Conservation (phyloP, 2,797 vertebrate species). For the Xerus rutilus region DNA sequence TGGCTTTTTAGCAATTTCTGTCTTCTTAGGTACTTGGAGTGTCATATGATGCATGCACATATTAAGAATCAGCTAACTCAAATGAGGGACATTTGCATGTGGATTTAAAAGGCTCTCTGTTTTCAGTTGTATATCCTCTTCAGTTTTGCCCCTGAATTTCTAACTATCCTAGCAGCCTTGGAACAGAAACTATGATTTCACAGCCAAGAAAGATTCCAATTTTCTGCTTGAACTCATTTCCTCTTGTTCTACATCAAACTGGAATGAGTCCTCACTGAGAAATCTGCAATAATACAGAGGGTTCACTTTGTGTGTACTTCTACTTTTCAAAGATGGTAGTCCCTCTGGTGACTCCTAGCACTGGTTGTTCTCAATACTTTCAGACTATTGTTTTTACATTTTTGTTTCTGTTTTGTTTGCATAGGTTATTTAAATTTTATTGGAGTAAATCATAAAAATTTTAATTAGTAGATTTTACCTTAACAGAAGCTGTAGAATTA, state of each 20-base stretch:
- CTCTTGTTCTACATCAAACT: not conserved
- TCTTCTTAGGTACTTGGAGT: not conserved
- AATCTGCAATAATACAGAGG: not conserved
- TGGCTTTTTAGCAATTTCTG: not conserved
- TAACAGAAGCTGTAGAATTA: not conserved
- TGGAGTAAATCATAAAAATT: not conserved
- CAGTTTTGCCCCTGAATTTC: constrained; percentile 49
- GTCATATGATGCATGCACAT: too few species aligned
- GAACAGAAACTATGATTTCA: constrained; percentile 28
- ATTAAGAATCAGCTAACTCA: not conserved
- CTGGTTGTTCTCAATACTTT: not conserved
- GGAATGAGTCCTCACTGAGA: not conserved
- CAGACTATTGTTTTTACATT: not conserved
- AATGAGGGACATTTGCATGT: not conserved
- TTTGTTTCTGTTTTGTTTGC: not conserved
- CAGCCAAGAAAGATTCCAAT: constrained; percentile 64
- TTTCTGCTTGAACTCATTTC: constrained; percentile 59
- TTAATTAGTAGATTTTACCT: not conserved
- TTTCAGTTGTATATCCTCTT: not conserved
- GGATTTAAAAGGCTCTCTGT: not conserved
- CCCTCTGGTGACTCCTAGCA: not conserved
- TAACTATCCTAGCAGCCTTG: not conserved
- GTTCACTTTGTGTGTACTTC: not conserved
- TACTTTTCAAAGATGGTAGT: not conserved
- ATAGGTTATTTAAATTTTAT: not conserved